phyloP scores from a whole-genome alignment of 2,797 vertebrate genomes.

The Otolemur crassicaudatus region DNA sequence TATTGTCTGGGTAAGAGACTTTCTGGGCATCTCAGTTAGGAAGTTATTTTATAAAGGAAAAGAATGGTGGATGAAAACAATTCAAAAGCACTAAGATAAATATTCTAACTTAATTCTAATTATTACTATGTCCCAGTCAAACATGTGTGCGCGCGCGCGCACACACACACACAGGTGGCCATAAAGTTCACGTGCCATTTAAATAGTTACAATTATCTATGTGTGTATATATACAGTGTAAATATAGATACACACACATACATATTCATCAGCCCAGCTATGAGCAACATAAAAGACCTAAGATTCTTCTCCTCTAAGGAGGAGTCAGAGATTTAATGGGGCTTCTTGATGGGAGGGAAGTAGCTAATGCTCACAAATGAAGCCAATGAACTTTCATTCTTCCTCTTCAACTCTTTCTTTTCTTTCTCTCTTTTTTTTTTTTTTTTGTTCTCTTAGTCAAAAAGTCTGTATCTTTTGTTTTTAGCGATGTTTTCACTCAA shows the following conservation, averaged over 20 bases:
- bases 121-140: background rate
- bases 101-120: conserved; percentile 18
- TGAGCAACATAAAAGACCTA: background rate
- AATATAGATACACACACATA: background rate
- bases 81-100: background rate
- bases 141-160: background rate
- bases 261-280: background rate
- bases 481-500: conserved; percentile 1
- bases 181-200: too few relatives aligned
- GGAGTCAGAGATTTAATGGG: background rate
- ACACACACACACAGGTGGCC: too few relatives aligned
- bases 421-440: background rate
- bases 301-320: background rate
- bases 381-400: background rate
- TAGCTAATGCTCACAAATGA: background rate
- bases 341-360: background rate
- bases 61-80: background rate
- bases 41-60: conserved; percentile 38
- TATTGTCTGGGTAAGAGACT: background rate
- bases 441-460: background rate
- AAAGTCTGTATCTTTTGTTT: background rate
- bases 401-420: background rate
- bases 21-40: background rate
- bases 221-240: too few relatives aligned
- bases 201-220: too few relatives aligned